Base-by-base conservation (phyloP, 2,888 invertebrate genomes). In the Spodoptera picta region DNA sequence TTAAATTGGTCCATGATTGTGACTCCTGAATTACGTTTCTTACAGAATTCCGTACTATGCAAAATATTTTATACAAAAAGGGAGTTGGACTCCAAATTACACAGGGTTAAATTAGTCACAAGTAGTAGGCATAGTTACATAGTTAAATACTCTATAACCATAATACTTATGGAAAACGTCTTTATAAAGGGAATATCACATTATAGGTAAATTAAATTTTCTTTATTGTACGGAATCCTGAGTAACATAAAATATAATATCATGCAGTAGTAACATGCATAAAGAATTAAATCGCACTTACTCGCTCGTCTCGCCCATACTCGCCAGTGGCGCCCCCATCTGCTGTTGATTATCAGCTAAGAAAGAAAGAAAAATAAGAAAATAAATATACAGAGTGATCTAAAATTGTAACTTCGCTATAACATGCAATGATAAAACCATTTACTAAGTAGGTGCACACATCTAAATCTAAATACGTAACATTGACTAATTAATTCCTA, bases 251-350 rank as follows among this genome's bases (percentile, higher is more conserved):
- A 56, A 79, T 51, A 11, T 48, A 59, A 64, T 31, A 43, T 14
- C 44, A 74, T 67, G 60, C 72, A 51, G 51, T 31, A 65, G n/a
- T 61, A 46, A 47, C 58, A 60, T 60, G 52, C 62, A 55, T 46
- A n/a, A 12, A n/a, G 4, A n/a, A 41, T 47, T 48, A 36, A 43
- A 27, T 27, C 27, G 27, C 52, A 95, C 96, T 96, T 87, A 96
- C 96, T 96, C 96, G 95, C 95, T 95, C 43, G 95, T 95, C 85
- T 96, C 96, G 36, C 96, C 96, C 90, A 96, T 96, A 81, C 95
- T 96, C 46, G 96, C 95, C 55, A 96, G 87, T 24, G 96, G 96
- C 70, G 96, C 96, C 66, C 95, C 92, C 79, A 95, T 93, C 71
- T 92, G 95, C 55, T 94, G 95, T 63, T 95, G 95, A 46, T 87